These are phyloP conservation scores for Champsocephalus gunnari DNA, from an alignment of 2,797 vertebrate species.

Conservation along the genomic window DNA sequence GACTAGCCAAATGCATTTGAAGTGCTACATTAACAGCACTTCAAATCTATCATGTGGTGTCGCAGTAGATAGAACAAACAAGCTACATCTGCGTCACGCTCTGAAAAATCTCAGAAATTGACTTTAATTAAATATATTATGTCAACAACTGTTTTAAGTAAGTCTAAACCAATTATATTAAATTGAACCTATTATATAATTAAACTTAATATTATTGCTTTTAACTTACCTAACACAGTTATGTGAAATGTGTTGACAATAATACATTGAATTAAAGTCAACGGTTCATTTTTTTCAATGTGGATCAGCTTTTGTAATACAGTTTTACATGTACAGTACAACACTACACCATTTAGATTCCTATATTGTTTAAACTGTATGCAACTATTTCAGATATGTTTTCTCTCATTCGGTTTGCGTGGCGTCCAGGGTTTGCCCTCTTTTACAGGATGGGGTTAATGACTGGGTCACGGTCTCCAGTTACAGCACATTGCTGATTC, in stretches of 20 bases:
- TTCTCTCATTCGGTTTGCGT: neutral
- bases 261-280: too few relatives aligned
- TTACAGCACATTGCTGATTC: slow-evolving; percentile 58
- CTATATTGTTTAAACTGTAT: neutral
- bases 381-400: slow-evolving; percentile 12
- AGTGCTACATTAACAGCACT: neutral
- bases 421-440: slow-evolving; percentile 30
- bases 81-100: neutral
- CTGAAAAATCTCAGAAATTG: too few relatives aligned
- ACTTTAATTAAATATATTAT: too few relatives aligned
- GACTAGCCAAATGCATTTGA: neutral
- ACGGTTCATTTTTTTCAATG: too few relatives aligned
- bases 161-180: too few relatives aligned
- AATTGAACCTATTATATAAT: too few relatives aligned
- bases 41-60: neutral
- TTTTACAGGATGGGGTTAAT: slow-evolving; percentile 24
- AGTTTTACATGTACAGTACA: neutral
- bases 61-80: neutral
- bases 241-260: too few relatives aligned
- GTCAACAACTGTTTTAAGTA: too few relatives aligned
- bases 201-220: too few relatives aligned
- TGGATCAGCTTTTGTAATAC: neutral
- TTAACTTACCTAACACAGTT: too few relatives aligned
- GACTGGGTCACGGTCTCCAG: slow-evolving; percentile 45
- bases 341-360: neutral